phyloP scores from a whole-genome alignment of 1,140 invertebrate species.

The Micrasema minimum region DNA sequence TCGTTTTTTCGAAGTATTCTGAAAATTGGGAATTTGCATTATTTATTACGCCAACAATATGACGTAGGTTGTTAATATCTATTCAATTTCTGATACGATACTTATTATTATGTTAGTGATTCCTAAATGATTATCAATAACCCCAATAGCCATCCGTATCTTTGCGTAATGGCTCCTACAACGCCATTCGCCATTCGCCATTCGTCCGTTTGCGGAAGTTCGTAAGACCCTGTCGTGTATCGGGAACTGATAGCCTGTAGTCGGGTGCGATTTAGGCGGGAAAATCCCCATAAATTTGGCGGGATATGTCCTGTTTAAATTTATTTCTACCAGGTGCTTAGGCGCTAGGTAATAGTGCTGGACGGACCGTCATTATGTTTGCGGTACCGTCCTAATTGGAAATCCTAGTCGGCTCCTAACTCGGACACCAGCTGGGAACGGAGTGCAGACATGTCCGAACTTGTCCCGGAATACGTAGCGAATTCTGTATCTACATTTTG shows the following conservation, averaged over 20 bases:
- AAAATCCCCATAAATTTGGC: constrained; percentile 20
- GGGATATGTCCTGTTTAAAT: constrained; percentile 20
- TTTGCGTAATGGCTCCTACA: no score
- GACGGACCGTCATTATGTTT: constrained; percentile 32
- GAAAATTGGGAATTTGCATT: no score
- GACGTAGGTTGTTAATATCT: no score
- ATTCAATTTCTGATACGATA: no score
- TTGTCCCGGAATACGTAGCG: no score
- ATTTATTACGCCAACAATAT: no score
- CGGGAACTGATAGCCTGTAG: constrained; percentile 16
- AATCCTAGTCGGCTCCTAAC: constrained; percentile 24
- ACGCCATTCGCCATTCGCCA: background rate
- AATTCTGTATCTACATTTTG: no score
- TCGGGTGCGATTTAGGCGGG: constrained; percentile 15
- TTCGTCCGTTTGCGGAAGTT: background rate
- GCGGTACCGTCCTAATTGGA: constrained; percentile 31
- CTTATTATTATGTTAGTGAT: no score
- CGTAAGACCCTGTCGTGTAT: constrained; percentile 23
- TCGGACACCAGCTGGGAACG: constrained; percentile 18
- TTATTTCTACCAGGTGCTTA: constrained; percentile 30
- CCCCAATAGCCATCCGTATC: no score
- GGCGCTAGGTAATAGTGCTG: background rate
- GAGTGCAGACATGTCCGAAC: constrained; percentile 6
- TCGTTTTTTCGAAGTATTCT: no score
- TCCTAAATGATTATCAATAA: no score